A percentile compares a stretch with the other conserved stretches of the same genome.
phyloP scores from a whole-genome alignment of 2,797 vertebrate species.

The Pyrocephalus nanus region DNA sequence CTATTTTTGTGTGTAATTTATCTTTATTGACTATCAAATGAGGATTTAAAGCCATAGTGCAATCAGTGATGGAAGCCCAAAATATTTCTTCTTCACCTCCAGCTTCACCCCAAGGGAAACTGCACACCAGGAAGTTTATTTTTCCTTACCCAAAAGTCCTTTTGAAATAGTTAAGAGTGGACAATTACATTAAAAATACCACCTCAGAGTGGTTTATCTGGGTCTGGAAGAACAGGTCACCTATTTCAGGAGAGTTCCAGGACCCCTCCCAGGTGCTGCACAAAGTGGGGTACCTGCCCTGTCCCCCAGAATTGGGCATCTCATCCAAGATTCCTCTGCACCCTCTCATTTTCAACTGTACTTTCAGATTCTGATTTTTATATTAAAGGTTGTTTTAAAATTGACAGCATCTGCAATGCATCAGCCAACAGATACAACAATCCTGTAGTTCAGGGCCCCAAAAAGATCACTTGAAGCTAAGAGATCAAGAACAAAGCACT shows the following conservation, averaged over 20 bases:
- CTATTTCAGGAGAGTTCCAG: not conserved
- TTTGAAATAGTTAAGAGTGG: not conserved
- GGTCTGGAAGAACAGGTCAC: not conserved
- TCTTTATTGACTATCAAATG: constrained; percentile 37
- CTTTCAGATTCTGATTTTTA: not conserved
- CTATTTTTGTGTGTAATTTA: constrained; percentile 12
- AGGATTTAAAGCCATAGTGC: constrained; percentile 10
- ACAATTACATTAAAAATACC: not conserved
- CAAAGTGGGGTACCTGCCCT: not conserved
- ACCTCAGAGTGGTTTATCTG: not conserved
- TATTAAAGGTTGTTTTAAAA: not conserved
- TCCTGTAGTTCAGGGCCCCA: not conserved
- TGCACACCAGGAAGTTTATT: not conserved
- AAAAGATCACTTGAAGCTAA: not conserved
- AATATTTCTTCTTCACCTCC: not conserved
- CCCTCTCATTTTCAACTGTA: not conserved
- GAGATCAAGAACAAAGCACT: not conserved
- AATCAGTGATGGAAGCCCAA: not conserved
- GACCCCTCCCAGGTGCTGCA: not conserved
- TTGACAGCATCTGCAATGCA: not conserved
- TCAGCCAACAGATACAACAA: accelerated
- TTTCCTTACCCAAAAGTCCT: not conserved
- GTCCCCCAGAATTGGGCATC: not conserved
- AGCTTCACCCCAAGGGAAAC: not conserved
- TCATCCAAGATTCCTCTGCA: not conserved